Evolutionary conservation across 2,797 vertebrate species (phyloP), one percentile per base, ranked within the genome.

Genomic region (Prunella strophiata): DNA sequence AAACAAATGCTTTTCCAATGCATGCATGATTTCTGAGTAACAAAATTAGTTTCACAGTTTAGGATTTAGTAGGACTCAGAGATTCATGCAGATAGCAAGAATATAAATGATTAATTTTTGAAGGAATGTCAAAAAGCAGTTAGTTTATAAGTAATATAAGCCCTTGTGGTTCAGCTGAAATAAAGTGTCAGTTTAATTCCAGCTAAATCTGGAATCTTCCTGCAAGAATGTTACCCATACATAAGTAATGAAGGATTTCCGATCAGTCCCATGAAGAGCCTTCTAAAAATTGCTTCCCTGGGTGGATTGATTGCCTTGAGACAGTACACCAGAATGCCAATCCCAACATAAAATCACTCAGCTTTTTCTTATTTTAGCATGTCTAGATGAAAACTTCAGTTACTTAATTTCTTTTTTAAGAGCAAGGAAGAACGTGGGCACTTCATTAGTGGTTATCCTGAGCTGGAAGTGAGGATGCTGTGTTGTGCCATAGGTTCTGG

Each of bases 401-500:
- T 66, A 34, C 9, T n/a, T 57, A 7, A 16, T 79, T 61, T 34
- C 27, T 72, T 68, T 79, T 70, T 45, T 83, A 47, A 62, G 29
- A 88, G 14, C 25, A 62, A 47, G 66, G 20, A 34, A 42, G 11
- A 74, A 5, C 11, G 7, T 2, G 5, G 73, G 13, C 23, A 10
- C 32, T 87, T 85, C 8, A 11, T 67, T 87, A 71, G 57, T 52
- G 32, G 30, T 59, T 55, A 29, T 40, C 27, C 26, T 66, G 36
- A 58, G 57, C 12, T 77, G 61, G 48, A 79, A 85, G 36, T 91
- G 36, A 95, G 63, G 36, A 21, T 75, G 34, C 62, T 84, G 1
- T 89, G 2, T 96, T 90, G 61, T 96, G 29, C 45, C 70, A 3
- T 36, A 99, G 99, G 98, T 99, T 99, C 98, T 99, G 99, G 99